A percentile compares a stretch with the other conserved stretches of the same genome.
Evolutionary conservation across 2,797 vertebrate genomes (phyloP).

Genomic region (Luscinia megarhynchos): DNA sequence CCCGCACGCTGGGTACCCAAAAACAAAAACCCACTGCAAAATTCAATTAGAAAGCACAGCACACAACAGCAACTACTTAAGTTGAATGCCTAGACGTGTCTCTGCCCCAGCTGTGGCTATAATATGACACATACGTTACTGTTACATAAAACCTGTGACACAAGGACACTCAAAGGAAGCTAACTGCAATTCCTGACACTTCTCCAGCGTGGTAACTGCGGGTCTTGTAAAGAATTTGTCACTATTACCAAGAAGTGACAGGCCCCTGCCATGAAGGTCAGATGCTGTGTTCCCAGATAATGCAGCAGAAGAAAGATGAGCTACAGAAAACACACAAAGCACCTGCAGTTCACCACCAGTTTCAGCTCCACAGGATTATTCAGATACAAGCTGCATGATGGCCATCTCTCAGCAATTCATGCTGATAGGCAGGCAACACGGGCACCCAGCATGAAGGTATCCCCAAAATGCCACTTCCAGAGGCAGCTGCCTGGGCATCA

Average conservation of each 20-base stretch:
- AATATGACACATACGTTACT: neutral
- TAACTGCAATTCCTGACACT: neutral
- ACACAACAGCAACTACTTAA: neutral
- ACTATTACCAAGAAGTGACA: neutral
- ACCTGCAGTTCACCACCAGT: neutral
- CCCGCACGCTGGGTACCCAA: neutral
- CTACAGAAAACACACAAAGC: neutral
- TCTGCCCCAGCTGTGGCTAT: neutral
- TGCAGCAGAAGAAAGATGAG: neutral
- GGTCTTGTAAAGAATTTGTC: neutral
- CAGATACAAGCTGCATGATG: neutral
- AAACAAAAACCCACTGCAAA: neutral
- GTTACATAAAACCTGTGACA: neutral
- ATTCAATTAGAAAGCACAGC: neutral
- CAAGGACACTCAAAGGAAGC: neutral
- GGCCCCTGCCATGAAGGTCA: neutral
- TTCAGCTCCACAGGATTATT: neutral
- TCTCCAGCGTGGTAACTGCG: fast-evolving
- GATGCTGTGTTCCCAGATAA: neutral
- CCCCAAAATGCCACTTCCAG: neutral
- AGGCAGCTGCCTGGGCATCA: neutral
- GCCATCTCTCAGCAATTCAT: neutral
- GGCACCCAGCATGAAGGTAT: neutral
- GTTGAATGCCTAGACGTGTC: neutral
- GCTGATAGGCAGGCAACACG: neutral